Conservation (phyloP, 2,797 vertebrate species). For the Pantherophis vulpinus region DNA sequence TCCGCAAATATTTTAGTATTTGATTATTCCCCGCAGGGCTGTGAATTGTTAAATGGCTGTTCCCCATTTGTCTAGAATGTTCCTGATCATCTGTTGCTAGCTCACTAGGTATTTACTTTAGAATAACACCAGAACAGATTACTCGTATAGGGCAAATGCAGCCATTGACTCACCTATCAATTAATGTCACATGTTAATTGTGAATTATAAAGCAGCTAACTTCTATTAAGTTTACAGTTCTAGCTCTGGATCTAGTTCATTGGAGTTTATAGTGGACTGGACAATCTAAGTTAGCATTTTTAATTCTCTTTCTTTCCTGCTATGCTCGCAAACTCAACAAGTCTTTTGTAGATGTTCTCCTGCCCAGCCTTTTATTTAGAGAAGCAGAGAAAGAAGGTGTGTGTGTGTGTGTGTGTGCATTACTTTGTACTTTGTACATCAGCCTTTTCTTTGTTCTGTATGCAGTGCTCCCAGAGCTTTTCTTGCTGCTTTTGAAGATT, state of each 20-base stretch:
- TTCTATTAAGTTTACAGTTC: neutral
- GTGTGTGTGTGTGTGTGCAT: too few relatives aligned
- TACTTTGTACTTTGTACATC: neutral
- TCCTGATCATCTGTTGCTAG: neutral
- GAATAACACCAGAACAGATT: neutral
- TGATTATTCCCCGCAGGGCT: neutral
- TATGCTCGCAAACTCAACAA: too few relatives aligned
- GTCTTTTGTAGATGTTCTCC: neutral
- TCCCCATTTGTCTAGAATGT: neutral
- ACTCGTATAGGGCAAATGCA: neutral
- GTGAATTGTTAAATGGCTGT: neutral
- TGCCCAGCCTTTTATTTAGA: neutral
- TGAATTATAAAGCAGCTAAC: neutral
- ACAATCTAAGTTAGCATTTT: neutral
- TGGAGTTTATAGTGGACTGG: neutral
- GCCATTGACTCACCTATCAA: neutral
- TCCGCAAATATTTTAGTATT: neutral
- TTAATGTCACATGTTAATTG: neutral
- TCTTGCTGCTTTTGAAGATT: neutral
- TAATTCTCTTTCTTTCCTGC: neutral
- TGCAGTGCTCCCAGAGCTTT: neutral
- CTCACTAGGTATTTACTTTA: neutral
- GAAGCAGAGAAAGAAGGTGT: neutral
- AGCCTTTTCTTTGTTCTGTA: neutral
- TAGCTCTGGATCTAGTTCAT: neutral